Base-by-base conservation (phyloP, 1,140 invertebrate genomes). In the Drosophila cardini region DNA sequence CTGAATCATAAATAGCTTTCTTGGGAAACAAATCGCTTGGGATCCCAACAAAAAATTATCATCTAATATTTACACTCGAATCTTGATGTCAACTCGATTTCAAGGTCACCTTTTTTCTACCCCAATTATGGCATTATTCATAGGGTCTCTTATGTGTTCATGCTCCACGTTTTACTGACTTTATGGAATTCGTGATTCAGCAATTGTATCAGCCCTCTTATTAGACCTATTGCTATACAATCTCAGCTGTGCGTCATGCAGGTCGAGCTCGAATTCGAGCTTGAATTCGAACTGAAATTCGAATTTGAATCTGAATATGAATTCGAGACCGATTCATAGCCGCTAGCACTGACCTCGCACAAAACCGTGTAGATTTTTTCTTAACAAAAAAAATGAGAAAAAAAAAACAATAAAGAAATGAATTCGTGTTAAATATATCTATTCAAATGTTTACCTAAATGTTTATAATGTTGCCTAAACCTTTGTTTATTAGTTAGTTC, bases 311-410 rank as follows among this genome's bases (percentile, higher is more conserved):
- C 46, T 26, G 9, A 16, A 36, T 26, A 61, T 6, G 45, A 61
- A 34, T 18, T 56, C 34, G n/a, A 63, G 34, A 53, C 55, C 42
- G 55, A 50, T 6, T 50, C 11, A 11, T 68, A 57, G 60, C 65
- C 58, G 48, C 52, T 58, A 43, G 64, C 52, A 85, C 82, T 86
- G 83, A 86, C 82, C 82, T 86, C 63, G 43, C 71, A 40, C 75
- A 86, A 85, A 55, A 38, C 10, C 50, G 70, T 75, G 21, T 42
- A 50, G 18, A 69, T 52, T 69, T 26, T 32, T 40, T 53, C 21
- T 26, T 26, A 26, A 26, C 21, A 26, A 26, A 26, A 26, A 26
- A 26, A 26, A 26, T 8, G 7, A 6, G 21, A 16, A 40, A 50
- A 6, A 36, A 16, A 40, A 50, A 50, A 61, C 34, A 61, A 50